Evolutionary conservation across 2,797 vertebrate species (phyloP), one percentile per base, ranked within the genome.

Genomic region (Sebastes nivosus): DNA sequence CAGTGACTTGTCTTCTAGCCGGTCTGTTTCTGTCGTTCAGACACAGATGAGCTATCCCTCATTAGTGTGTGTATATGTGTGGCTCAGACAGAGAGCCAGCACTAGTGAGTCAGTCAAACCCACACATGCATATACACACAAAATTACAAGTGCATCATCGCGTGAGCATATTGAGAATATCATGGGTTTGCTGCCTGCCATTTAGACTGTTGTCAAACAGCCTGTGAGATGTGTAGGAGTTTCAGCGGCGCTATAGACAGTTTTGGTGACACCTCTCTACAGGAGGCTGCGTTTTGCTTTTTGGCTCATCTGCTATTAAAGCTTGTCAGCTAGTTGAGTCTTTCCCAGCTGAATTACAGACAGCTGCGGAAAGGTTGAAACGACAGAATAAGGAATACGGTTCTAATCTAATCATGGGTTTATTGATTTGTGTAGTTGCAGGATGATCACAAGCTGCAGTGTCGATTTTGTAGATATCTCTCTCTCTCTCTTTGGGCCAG

Each of bases 181-280:
- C 60, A 76, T 69, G 67, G 25, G 55, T 72, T 78, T 50, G 32
- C 79, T 72, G 77, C 60, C 80, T 66, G 57, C 80, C 83, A 79
- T 63, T 84, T 68, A 24, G 50, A 54, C 83, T 90, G 91, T 92
- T 91, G 87, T 91, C 89, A 81, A 88, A 92, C 90, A 90, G 85
- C 46, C 70, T 27, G 78, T 34, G 82, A 67, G 36, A 63, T 87
- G 86, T 87, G 91, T 81, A 61, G 88, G 80, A 84, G 88, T 87
- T 82, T 84, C 67, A 77, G 86, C 72, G 66, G 67, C 66, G 71
- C 81, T 67, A 29, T 36, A 73, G 72, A 81, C 85, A 81, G 81
- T 78, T 87, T 87, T 75, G 59, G 66, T 87, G 89, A 87, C 89
- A 89, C 84, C 24, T 81, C 82, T 80, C 77, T 24, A 64, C 81